Conservation (phyloP, 1,140 invertebrate species). For the Drosophila triauraria region DNA sequence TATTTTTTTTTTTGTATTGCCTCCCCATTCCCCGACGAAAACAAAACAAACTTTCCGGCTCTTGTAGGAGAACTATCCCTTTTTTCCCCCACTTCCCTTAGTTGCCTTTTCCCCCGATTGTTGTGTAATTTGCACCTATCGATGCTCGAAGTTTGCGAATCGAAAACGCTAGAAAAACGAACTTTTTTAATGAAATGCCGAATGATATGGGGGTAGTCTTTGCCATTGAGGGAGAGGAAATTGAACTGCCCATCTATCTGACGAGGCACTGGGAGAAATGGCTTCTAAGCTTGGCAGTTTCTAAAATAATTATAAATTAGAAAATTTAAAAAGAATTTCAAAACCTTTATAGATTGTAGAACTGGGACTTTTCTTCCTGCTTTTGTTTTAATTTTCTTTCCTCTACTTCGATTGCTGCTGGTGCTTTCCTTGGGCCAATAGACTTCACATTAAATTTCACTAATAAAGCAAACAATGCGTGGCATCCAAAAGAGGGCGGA, state of each 20-base stretch:
- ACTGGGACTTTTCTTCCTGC: not conserved
- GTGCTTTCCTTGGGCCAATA: slow-evolving; percentile 41
- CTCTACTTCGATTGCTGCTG: slow-evolving; percentile 13
- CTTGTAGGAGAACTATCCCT: slow-evolving; percentile 16
- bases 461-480: slow-evolving; percentile 80
- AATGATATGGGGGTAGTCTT: slow-evolving; percentile 16
- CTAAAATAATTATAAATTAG: no score
- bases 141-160: slow-evolving; percentile 65
- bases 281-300: not conserved
- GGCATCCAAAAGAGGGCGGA: slow-evolving; percentile 27
- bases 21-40: slow-evolving; percentile 13
- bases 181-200: slow-evolving; percentile 62
- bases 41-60: slow-evolving; percentile 49
- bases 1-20: slow-evolving; percentile 3
- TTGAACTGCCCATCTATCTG: slow-evolving; percentile 33
- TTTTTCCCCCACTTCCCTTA: slow-evolving; percentile 1
- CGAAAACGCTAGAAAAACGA: slow-evolving; percentile 32
- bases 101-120: slow-evolving; percentile 32
- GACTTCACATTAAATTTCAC: slow-evolving; percentile 76
- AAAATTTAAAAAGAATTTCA: no score
- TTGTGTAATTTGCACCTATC: slow-evolving; percentile 81
- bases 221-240: not conserved
- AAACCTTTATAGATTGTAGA: no score
- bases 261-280: slow-evolving; percentile 8
- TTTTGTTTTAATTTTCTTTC: not conserved